These are phyloP conservation scores for Cerastis rubricosa DNA, from an alignment of 2,888 invertebrate species.

Conservation along the genomic window DNA sequence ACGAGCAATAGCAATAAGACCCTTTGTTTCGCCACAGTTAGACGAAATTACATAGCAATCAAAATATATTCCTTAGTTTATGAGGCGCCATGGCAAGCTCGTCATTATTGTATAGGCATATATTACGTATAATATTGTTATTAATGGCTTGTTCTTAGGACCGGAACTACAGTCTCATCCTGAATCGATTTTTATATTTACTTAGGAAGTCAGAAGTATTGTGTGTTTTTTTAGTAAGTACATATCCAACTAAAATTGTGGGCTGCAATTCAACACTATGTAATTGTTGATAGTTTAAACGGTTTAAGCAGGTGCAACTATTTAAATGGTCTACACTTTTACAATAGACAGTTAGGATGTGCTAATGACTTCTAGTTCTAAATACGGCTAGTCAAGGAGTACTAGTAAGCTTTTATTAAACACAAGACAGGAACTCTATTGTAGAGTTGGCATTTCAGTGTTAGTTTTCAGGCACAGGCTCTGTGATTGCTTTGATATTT, in stretches of 20 bases:
- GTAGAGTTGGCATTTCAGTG: not conserved
- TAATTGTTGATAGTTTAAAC: not conserved
- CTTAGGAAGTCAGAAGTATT: not conserved
- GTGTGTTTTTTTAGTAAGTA: not conserved
- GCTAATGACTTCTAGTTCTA: not conserved
- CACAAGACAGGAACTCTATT: not conserved
- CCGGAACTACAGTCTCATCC: not conserved
- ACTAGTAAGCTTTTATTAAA: not conserved
- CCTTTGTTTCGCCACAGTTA: constrained; percentile 13
- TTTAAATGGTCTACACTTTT: not conserved
- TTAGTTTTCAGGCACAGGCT: not conserved
- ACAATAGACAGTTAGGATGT: not conserved
- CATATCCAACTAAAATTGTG: not conserved
- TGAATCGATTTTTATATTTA: not conserved
- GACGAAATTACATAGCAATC: constrained; percentile 18
- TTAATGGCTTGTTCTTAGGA: not conserved
- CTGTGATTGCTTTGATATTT: not conserved
- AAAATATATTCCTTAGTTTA: constrained; percentile 29
- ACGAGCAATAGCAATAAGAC: constrained; percentile 8
- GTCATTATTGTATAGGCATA: constrained; percentile 12
- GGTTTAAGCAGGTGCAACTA: not conserved
- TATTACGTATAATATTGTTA: not conserved
- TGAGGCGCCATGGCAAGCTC: constrained; percentile 36
- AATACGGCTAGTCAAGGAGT: not conserved
- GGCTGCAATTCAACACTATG: not conserved